These are phyloP conservation scores for Orestias chungarensis DNA, from an alignment of 2,797 vertebrate species.

Conservation along the genomic window DNA sequence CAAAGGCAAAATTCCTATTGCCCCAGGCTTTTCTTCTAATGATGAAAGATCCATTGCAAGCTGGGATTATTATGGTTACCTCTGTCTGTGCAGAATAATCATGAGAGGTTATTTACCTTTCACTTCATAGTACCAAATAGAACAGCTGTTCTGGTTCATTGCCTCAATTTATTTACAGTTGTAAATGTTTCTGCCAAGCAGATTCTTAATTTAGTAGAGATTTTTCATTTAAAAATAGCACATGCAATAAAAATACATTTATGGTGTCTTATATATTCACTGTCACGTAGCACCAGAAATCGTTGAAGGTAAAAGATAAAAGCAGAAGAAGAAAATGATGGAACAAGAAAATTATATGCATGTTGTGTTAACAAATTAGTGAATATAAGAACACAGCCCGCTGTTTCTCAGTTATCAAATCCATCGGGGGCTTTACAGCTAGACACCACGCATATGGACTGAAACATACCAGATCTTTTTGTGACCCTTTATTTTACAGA, in stretches of 20 bases:
- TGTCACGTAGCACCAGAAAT: constrained; percentile 12
- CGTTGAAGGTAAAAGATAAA: constrained; percentile 22
- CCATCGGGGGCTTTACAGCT: constrained; percentile 51
- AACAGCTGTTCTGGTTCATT: not conserved
- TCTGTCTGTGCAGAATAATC: constrained; percentile 51
- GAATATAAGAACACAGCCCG: constrained; percentile 52
- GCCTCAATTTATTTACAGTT: not conserved
- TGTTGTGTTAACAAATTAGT: constrained; percentile 41
- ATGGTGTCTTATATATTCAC: too few species aligned
- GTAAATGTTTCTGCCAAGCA: not conserved
- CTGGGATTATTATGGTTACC: constrained; percentile 56
- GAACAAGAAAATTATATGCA: constrained; percentile 39
- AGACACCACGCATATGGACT: constrained; percentile 32
- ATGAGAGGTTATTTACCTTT: constrained; percentile 44
- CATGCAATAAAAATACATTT: not conserved
- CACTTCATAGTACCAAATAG: constrained; percentile 6
- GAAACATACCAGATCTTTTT: constrained; percentile 42
- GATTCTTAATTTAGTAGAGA: not conserved
- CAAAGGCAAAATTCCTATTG: constrained; percentile 38
- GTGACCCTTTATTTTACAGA: constrained; percentile 47
- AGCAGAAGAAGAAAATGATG: constrained; percentile 21
- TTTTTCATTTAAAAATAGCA: not conserved
- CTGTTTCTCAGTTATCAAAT: constrained; percentile 27
- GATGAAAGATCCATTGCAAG: constrained; percentile 59
- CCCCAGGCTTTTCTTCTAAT: constrained; percentile 47